Conservation (phyloP, 2,113 vertebrate genomes). For the Zosterops pallidus region DNA sequence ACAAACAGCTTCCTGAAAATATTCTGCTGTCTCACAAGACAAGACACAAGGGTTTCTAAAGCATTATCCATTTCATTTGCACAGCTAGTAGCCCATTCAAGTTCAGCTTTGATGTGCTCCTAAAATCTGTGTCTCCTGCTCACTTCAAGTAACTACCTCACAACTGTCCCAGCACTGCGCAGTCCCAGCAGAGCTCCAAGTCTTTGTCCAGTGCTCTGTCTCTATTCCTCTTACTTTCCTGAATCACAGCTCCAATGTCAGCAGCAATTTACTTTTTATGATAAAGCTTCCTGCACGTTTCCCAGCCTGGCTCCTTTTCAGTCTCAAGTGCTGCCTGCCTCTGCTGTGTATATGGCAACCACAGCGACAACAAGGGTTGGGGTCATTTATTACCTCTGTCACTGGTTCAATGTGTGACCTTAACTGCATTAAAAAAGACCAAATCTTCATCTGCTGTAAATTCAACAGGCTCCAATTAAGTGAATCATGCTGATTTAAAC, state of each 20-base stretch:
- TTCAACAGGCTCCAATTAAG: background rate
- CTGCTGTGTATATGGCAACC: background rate
- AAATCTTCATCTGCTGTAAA: conserved; percentile 10
- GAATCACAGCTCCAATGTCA: background rate
- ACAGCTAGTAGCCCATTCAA: background rate
- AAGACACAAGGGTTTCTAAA: background rate
- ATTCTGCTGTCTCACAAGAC: background rate
- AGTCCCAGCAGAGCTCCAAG: background rate
- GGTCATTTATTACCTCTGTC: conserved; percentile 19
- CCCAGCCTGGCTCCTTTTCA: background rate
- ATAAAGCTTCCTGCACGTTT: background rate
- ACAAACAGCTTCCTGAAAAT: background rate
- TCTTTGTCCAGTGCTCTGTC: background rate
- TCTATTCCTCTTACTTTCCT: background rate
- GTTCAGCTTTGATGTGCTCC: background rate
- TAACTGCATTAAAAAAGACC: background rate
- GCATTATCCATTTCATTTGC: background rate
- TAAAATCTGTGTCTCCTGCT: background rate
- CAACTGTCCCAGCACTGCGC: background rate
- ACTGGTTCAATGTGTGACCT: background rate
- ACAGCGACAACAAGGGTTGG: background rate
- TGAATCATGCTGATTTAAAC: conserved; percentile 16
- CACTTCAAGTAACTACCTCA: background rate
- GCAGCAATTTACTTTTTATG: background rate
- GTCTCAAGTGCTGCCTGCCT: background rate